phyloP scores from a whole-genome alignment of 2,888 invertebrate species.

The Cremastinae sp. region DNA sequence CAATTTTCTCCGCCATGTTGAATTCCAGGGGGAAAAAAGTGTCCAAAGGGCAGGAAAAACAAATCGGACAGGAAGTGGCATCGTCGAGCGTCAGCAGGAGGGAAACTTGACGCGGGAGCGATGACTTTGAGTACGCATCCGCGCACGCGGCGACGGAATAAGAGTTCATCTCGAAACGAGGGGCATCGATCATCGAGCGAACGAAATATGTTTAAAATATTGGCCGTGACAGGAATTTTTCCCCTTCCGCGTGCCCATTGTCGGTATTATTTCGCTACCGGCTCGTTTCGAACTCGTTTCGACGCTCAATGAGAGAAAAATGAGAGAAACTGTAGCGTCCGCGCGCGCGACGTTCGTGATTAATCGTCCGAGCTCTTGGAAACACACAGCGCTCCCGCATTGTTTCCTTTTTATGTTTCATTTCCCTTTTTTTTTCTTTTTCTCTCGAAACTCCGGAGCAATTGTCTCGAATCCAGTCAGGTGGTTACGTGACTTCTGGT shows the following conservation, averaged over 20 bases:
- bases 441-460: neutral
- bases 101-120: conserved; percentile 28
- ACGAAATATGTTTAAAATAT: conserved; percentile 9
- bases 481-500: conserved; percentile 40
- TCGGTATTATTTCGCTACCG: too few species aligned
- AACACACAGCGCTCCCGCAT: too few species aligned
- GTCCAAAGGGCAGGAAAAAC: conserved; percentile 63
- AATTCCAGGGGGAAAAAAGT: conserved; percentile 17
- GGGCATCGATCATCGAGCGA: conserved; percentile 7
- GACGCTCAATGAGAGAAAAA: too few species aligned
- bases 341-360: too few species aligned
- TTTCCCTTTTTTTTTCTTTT: neutral
- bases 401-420: neutral
- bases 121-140: conserved; percentile 46
- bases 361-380: too few species aligned
- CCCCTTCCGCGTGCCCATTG: too few species aligned
- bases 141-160: conserved; percentile 3
- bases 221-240: neutral
- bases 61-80: conserved; percentile 64
- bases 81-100: conserved; percentile 56
- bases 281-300: neutral
- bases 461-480: neutral
- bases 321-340: too few species aligned
- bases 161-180: conserved; percentile 13
- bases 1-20: conserved; percentile 23